Base-by-base conservation (phyloP, 2,888 invertebrate species). In the Dynastes tityus region DNA sequence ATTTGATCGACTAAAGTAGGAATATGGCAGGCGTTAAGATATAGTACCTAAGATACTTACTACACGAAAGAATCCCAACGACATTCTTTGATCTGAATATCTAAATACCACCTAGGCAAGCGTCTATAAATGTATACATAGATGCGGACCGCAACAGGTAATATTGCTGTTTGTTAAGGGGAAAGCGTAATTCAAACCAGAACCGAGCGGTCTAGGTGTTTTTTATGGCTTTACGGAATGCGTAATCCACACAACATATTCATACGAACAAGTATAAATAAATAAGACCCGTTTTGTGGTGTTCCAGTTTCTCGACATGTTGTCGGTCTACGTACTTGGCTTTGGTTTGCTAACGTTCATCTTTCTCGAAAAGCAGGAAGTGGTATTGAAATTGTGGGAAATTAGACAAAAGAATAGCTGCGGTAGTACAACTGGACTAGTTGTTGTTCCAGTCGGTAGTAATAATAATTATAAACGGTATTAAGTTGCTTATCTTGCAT, bases 101-200 rank as follows among this genome's bases (percentile, higher is more conserved):
- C 37, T 37, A 13, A 65, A 65, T 65, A 32, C n/a, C 37, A 65
- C 45, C 45, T 40, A 22, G 6, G 40, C 65, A 16, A 22, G 55
- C 22, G 22, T 58, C 55, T 58, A 58, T 9, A 22, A 45, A 58
- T 58, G 9, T 22, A 37, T 37, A 37, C 32, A 37, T 37, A 13
- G 13, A 13, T 64, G 16, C 16, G 8, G 45, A 67, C 65, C 65
- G 45, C 16, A 32, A 37, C 40, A 45, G 40, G 22, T 67, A 67
- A 16, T 67, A 67, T 67, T 67, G 65, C 40, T 49, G 16, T 16
- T 67, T 67, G 45, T 45, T 67, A 67, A 67, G 45, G 65, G 65
- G 65, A 67, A 67, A 67, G 65, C 65, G 65, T 67, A 68, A 68
- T 51, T 51, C 29, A 51, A 68, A 27, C 29, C 68, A 27, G 51